Evolutionary conservation across 2,113 vertebrate genomes (phyloP).

Genomic region (Galemys pyrenaicus): DNA sequence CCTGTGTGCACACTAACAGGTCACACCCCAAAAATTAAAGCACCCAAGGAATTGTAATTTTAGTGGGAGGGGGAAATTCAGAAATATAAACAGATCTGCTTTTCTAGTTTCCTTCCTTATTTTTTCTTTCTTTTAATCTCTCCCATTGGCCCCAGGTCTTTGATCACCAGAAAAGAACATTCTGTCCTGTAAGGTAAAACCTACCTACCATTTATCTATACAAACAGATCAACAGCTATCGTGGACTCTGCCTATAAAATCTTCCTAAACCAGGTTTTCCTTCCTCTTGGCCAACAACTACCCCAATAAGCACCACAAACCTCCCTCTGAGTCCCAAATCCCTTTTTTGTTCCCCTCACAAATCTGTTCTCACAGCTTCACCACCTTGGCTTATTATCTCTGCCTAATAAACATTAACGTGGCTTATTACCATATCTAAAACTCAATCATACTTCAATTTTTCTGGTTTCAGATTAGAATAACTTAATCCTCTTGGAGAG

Average conservation of each 20-base stretch:
- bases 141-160: background rate
- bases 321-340: conserved; percentile 45
- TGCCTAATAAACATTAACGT: conserved; percentile 61
- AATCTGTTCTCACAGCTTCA: conserved; percentile 41
- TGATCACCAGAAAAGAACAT: conserved; percentile 21
- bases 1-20: background rate
- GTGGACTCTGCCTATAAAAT: background rate
- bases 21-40: background rate
- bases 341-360: conserved; percentile 2
- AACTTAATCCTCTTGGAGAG: conserved; percentile 63
- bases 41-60: background rate
- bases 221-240: background rate
- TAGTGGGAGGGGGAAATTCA: background rate
- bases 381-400: conserved; percentile 49
- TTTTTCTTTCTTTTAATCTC: conserved; percentile 12
- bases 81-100: background rate
- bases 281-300: background rate
- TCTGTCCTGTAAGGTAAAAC: conserved; percentile 20
- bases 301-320: background rate
- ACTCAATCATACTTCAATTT: conserved; percentile 50
- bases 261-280: background rate
- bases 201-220: background rate
- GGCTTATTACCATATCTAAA: conserved; percentile 67
- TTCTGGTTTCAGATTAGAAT: conserved; percentile 61
- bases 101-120: background rate